These are phyloP conservation scores for Pachycephala philippinensis DNA, from an alignment of 2,113 vertebrate species.

Conservation along the genomic window DNA sequence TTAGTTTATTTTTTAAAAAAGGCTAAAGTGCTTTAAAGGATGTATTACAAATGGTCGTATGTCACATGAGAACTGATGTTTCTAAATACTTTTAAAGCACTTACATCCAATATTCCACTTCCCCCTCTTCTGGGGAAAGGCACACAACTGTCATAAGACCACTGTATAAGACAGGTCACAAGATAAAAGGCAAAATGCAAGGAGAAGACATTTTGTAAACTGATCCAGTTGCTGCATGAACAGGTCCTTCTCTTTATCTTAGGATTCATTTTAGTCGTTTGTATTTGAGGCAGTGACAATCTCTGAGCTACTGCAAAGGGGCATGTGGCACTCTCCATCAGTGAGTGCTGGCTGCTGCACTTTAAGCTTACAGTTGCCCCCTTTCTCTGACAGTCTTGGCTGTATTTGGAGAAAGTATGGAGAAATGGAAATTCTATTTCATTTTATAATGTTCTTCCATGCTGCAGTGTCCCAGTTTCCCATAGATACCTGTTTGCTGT, in stretches of 20 bases:
- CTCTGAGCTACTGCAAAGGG: not conserved
- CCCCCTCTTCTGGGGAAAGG: not conserved
- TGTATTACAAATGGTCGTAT: not conserved
- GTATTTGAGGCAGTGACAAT: not conserved
- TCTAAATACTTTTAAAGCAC: not conserved
- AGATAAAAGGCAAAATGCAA: not conserved
- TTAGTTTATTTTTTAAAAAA: not conserved
- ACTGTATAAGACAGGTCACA: not conserved
- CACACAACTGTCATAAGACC: accelerated
- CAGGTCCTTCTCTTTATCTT: not conserved
- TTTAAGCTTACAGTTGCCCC: not conserved
- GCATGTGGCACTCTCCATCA: not conserved
- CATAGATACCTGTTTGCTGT: not conserved
- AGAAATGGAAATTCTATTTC: not conserved
- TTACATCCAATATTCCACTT: not conserved
- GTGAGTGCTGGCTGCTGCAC: not conserved
- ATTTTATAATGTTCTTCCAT: not conserved
- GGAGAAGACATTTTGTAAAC: not conserved
- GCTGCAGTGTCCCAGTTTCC: not conserved
- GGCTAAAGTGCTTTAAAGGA: not conserved
- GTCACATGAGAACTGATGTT: not conserved
- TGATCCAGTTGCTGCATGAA: not conserved
- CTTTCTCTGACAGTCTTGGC: not conserved
- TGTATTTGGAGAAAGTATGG: not conserved
- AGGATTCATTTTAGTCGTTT: not conserved